Base-by-base conservation (phyloP, 2,113 vertebrate species). In the Andinoacara biseriatus region DNA sequence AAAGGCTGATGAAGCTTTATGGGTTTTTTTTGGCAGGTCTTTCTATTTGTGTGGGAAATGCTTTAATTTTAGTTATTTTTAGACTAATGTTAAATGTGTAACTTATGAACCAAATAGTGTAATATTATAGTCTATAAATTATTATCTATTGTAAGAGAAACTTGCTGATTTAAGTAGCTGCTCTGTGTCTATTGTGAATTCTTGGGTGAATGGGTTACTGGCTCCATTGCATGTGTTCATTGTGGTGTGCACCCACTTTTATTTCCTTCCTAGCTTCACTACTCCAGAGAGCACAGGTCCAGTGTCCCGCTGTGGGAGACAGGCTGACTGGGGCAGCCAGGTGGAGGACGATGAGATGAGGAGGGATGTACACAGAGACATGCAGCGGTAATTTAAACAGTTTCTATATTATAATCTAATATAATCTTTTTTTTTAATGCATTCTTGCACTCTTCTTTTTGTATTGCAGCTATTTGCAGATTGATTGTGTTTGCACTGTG, bases 301-400 rank as follows among this genome's bases (percentile, higher is more conserved):
- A 0, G 88, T 92, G 58, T 94, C 97, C 13, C 94, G 97, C 14
- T 96, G 96, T 74, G 91, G 24, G 0, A 17, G 65, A 2, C 76
- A 2, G n/a, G n/a, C 90, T 8, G 97, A 98, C 61, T 99, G 98
- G 98, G 98, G 95, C 10, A 96, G 94, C 79, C 97, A 96, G 46
- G 97, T 99, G 63, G 98, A 99, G 87, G 96, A 97, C 10, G 96
- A 97, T 22, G 98, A 99, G 81, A 96, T 97, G 95, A 96, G 96
- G 81, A 96, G 95, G 78, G 96, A 49, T 2, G 95, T 99, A 26
- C 96, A 95, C 60, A 96, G 92, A 81, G 98, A 99, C 91, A 96
- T 98, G 13, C 97, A 98, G 65, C 97, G 97, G 97, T 99, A 91
- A 69, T 49, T 49, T 69, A 69, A 69, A 94, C 15, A 2, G 52